These are phyloP conservation scores for Neolamprologus kungweensis DNA, from an alignment of 2,113 vertebrate species.

Conservation along the genomic window DNA sequence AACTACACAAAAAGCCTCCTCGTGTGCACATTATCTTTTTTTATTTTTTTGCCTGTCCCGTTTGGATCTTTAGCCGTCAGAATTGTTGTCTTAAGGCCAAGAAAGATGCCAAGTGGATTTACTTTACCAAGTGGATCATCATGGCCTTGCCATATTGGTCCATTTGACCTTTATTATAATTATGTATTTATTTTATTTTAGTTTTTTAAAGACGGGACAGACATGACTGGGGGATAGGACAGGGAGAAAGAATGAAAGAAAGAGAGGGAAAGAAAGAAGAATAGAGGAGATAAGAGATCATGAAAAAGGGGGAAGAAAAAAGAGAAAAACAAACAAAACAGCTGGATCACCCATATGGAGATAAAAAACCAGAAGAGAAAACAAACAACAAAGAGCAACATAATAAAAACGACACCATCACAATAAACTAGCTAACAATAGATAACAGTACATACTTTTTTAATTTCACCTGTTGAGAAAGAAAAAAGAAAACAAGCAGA, in stretches of 20 bases:
- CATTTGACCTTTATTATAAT: not conserved
- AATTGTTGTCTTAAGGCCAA: accelerated
- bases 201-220: accelerated
- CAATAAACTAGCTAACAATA: no score
- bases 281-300: accelerated
- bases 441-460: no score
- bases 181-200: no score
- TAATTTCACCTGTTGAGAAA: no score
- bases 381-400: no score
- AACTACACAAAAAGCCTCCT: not conserved
- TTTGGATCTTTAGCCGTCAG: not conserved
- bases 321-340: no score
- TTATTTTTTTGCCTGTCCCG: accelerated
- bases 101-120: not conserved
- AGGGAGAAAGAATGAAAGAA: no score
- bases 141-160: not conserved
- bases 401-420: no score
- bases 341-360: accelerated
- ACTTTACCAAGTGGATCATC: not conserved
- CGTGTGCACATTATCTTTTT: not conserved
- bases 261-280: accelerated
- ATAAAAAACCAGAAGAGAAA: no score
- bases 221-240: no score
- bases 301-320: no score
- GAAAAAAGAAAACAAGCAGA: no score